A percentile compares a stretch with the other conserved stretches of the same genome.
Conservation (phyloP, 1,140 invertebrate species). For the Hyles vespertilio region DNA sequence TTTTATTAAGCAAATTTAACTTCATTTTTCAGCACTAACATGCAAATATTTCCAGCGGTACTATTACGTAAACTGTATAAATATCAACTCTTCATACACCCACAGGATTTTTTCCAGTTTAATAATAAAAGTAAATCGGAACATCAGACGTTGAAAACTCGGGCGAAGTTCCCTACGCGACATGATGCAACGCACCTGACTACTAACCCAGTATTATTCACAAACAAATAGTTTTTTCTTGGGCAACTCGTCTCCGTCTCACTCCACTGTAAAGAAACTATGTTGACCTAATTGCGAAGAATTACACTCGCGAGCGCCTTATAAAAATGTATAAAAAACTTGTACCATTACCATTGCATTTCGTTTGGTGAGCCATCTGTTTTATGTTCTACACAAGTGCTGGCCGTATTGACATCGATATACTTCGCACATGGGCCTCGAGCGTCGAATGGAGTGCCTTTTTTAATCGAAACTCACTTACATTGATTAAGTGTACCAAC, state of each 20-base stretch:
- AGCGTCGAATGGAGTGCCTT: conserved; percentile 36
- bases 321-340: conserved; percentile 24
- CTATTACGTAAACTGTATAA: no score
- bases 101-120: no score
- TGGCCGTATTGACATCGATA: conserved; percentile 20
- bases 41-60: no score
- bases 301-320: conserved; percentile 8
- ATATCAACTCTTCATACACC: no score
- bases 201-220: background rate
- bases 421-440: conserved; percentile 42
- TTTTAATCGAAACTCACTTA: conserved; percentile 38
- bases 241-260: conserved; percentile 3
- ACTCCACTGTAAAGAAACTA: conserved; percentile 6
- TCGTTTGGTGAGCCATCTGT: conserved; percentile 29
- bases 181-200: no score
- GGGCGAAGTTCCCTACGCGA: no score
- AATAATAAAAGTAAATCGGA: no score
- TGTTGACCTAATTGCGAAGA: conserved; percentile 9
- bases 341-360: conserved; percentile 13
- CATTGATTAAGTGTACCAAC: conserved; percentile 34
- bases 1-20: no score
- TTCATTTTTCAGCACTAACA: no score
- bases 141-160: no score
- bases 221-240: conserved; percentile 2
- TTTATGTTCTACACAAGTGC: conserved; percentile 36